Base-by-base conservation (phyloP, 2,797 vertebrate species). In the Aeoliscus strigatus region DNA sequence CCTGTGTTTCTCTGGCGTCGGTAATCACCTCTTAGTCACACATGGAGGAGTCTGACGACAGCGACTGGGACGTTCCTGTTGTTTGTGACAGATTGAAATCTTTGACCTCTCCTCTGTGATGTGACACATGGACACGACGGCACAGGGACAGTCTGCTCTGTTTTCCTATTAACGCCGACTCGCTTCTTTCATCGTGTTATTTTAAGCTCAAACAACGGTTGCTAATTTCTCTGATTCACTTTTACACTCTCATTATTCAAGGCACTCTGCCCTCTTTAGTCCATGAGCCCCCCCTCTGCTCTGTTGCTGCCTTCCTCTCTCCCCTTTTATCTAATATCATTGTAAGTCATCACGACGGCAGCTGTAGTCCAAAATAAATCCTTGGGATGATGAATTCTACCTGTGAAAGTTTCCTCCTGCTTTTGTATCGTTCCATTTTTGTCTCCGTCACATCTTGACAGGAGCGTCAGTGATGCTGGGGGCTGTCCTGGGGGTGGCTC, bases 231-330 rank as follows among this genome's bases (percentile, higher is more conserved):
- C 51, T 30, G 14, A 68, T 57, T 24, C 31, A 12, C 35, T 66
- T 60, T 63, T 65, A 63, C 64, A 50, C 28, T 40, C 42, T 73
- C 52, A 66, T 77, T 51, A 67, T 74, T 69, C 62, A 65, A 46
- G 51, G 32, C 35, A 13, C 45, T 70, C 60, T 37, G 15, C 53
- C 3, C 33, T 48, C 41, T 51, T 70, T 54, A 50, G 64, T 72
- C 42, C 44, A 63, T 60, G 69, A 49, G 40, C 37, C 7, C 6
- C 11, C 28, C 27, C 43, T 39, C 24, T n/a, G n/a, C n/a, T n/a
- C n/a, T n/a, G n/a, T n/a, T 0, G 0, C 30, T 52, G 35, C 15
- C 4, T 46, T 27, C 30, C 61, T 32, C 14, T 2, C 15, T 12
- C n/a, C 35, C 24, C 31, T 37, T 60, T 68, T 51, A 51, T 60